Base-by-base conservation (phyloP, 2,888 invertebrate species). In the Rotaria magnacalcarata region DNA sequence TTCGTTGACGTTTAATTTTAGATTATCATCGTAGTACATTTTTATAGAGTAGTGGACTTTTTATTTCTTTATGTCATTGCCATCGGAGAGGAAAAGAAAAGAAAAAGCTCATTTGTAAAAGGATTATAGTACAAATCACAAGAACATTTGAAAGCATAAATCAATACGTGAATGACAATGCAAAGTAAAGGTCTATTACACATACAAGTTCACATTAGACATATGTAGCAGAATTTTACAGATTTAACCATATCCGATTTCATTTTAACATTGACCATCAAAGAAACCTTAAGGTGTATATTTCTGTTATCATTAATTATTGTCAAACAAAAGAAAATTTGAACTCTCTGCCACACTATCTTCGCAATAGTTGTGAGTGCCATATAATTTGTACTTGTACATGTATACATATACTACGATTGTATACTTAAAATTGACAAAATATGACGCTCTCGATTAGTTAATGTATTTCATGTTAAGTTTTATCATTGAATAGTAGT, bases 1-100 rank as follows among this genome's bases (percentile, higher is more conserved):
- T 67, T 67, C 34, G 67, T 67, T 67, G 19, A 67, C 67, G 67
- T 67, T 67, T 67, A 67, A 67, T 67, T 67, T 67, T 16, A 67
- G 41, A 67, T 67, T 67, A 67, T 67, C 67, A 41, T 41, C 34
- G 27, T 19, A 67, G 19, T 67, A 67, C 8, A 14, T 50, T 67
- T 34, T 27, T 34, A 67, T 67, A 34, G 67, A 67, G 67, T 67
- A 4, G 67, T 34, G 34, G 67, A 67, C 34, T 67, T 34, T 34
- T 8, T 16, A 41, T 67, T 67, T 67, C 34, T 67, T 67, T 34
- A 67, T 67, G 67, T 67, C 27, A 67, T 67, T 67, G 67, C 34
- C 67, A 34, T 34, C 34, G 34, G 34, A 34, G 34, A 67, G 19
- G 14, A 34, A 34, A 34, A 34, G 41, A 34, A 7, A 34, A 67